Conservation (phyloP, 2,888 invertebrate genomes). For the Hofmannophila pseudospretella region DNA sequence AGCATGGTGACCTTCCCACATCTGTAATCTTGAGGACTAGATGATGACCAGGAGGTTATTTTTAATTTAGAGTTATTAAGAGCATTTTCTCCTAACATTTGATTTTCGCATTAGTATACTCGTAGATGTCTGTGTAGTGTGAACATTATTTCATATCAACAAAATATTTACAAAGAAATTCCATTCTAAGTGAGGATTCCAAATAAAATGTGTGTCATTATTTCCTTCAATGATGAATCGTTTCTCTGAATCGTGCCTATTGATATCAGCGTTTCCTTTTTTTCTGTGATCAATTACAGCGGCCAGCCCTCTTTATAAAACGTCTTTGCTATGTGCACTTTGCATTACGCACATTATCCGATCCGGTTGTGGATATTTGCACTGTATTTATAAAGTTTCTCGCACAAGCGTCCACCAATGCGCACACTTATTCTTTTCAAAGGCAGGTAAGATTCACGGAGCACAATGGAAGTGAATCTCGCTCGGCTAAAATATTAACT, state of each 20-base stretch:
- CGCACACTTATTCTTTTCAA: conserved; percentile 55
- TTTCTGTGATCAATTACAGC: conserved; percentile 56
- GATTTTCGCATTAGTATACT: no score
- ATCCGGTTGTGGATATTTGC: conserved; percentile 45
- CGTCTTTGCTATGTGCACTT: conserved; percentile 30
- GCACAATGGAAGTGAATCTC: conserved; percentile 62
- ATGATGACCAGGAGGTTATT: no score
- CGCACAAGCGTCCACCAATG: conserved; percentile 57
- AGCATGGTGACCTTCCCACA: no score
- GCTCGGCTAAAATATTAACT: conserved; percentile 75
- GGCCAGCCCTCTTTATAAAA: conserved; percentile 54
- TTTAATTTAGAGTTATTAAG: no score
- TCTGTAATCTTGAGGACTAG: no score
- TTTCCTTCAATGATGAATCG: conserved; percentile 12
- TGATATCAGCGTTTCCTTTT: conserved; percentile 19
- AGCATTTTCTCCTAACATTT: no score
- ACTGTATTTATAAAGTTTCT: conserved; percentile 44
- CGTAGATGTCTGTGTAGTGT: no score
- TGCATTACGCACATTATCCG: conserved; percentile 41
- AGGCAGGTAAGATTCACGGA: conserved; percentile 60
- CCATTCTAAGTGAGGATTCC: no score
- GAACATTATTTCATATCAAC: no score
- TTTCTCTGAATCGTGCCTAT: conserved; percentile 15
- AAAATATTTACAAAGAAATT: no score
- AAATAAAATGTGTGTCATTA: no score